These are phyloP conservation scores for Saccopteryx bilineata DNA, from an alignment of 2,113 vertebrate genomes.

Conservation along the genomic window DNA sequence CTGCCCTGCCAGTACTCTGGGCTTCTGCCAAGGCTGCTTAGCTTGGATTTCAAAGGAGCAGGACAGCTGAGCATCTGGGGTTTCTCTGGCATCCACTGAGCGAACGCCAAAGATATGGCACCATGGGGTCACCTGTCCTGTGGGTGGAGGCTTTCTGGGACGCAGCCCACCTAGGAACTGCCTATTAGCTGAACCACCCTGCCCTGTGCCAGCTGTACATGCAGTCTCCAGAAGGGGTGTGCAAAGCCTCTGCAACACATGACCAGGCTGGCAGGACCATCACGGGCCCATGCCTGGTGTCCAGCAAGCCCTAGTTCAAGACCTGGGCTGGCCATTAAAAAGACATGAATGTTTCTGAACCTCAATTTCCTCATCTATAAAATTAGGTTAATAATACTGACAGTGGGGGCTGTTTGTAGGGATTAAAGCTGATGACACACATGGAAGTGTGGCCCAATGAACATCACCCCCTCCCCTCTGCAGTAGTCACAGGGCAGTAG, in stretches of 20 bases:
- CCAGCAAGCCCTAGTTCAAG: background rate
- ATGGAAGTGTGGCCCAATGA: background rate
- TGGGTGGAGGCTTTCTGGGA: background rate
- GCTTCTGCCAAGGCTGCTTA: background rate
- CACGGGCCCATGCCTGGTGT: background rate
- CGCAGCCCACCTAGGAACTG: background rate
- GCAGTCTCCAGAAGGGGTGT: background rate
- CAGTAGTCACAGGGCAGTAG: background rate
- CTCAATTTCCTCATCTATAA: conserved; percentile 15
- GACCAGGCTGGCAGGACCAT: background rate
- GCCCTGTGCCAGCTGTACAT: background rate
- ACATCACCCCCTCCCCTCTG: background rate
- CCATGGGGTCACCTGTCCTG: conserved; percentile 82
- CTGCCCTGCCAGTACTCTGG: background rate
- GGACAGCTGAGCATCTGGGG: conserved; percentile 80
- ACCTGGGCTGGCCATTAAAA: background rate
- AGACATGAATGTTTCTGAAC: background rate
- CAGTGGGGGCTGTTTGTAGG: background rate
- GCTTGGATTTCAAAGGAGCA: conserved; percentile 75
- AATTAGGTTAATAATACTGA: background rate
- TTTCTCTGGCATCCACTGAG: background rate
- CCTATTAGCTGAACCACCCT: background rate
- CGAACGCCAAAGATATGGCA: background rate
- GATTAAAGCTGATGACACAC: background rate
- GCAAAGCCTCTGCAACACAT: background rate